Evolutionary conservation across 2,888 invertebrate species (phyloP), one percentile per base, ranked within the genome.

Genomic region (Stramonita haemastoma): DNA sequence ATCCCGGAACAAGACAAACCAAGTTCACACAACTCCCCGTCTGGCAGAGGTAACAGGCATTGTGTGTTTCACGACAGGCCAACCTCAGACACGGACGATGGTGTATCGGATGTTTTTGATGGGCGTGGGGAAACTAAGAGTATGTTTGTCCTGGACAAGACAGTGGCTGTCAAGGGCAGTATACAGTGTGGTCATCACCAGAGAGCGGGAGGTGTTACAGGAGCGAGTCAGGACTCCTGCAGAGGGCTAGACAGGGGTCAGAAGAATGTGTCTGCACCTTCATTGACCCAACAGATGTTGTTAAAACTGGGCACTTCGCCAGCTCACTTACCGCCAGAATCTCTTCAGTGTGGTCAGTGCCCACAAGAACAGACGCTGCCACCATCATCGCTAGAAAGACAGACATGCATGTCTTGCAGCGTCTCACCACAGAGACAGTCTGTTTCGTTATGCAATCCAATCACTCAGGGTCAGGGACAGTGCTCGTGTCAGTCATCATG

Each of bases 1-100:
- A 92, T 93, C 26, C 94, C 94, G 15, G 94, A 94, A 87, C 90
- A 93, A 83, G 94, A 94, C 91, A 57, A 85, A 11, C 85, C 85
- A 8, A 4, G 17, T 6, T 36, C 36, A n/a, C 84, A 29, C 0
- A 15, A 29, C 56, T 1, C 86, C 19, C 66, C 34, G 34, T 22
- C 46, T 36, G 36, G 81, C 26, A 22, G 22, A 46, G 84, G 56
- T 2, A 36, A 46, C 83, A 13, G 46, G 77, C 77, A 79, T 79
- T 15, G 2, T 79, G 73, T 73, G 26, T 85, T 85, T 46, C 46
- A 46, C 29, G 57, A 57, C 29, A 29, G 57, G 29, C 26, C 36
- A 26, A 34, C 29, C 6, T 60, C 29, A 1, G 22, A 26, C 32
- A 32, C 19, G 22, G 86, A 34, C 4, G 83, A 26, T 83, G 34